Conservation (phyloP, 2,113 vertebrate genomes). For the Nymphicus hollandicus region DNA sequence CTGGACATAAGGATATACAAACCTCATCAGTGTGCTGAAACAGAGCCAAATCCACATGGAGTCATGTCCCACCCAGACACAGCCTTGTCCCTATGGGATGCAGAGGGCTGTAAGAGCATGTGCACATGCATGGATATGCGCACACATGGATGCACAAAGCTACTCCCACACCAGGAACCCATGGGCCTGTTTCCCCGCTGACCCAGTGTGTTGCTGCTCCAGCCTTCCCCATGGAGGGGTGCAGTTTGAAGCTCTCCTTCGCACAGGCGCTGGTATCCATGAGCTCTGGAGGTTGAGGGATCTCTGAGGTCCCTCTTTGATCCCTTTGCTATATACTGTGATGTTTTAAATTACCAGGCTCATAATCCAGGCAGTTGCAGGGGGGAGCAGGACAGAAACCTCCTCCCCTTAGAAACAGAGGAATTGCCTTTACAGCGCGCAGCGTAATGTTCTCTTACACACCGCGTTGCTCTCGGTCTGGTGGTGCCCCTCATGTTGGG, state of each 20-base stretch:
- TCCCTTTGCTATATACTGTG: background rate
- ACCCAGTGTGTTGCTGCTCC: background rate
- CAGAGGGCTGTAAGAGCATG: background rate
- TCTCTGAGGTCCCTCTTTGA: background rate
- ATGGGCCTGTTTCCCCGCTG: rapidly evolving
- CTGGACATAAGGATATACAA: background rate
- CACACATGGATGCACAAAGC: background rate
- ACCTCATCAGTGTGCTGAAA: background rate
- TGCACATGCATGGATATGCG: background rate
- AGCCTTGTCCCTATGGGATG: background rate
- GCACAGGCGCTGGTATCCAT: rapidly evolving
- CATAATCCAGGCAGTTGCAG: rapidly evolving
- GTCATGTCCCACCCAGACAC: rapidly evolving
- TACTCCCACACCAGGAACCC: background rate
- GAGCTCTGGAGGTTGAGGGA: background rate
- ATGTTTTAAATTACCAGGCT: background rate
- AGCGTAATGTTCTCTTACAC: background rate
- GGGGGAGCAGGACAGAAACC: background rate
- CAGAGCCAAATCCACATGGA: background rate
- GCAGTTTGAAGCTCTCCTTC: background rate
- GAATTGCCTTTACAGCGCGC: rapidly evolving
- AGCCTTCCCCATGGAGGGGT: background rate
- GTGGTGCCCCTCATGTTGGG: background rate
- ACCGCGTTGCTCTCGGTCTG: rapidly evolving
- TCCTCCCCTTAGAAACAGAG: background rate